Base-by-base conservation (phyloP, 1,140 invertebrate species). In the Andrena cerasifolii region DNA sequence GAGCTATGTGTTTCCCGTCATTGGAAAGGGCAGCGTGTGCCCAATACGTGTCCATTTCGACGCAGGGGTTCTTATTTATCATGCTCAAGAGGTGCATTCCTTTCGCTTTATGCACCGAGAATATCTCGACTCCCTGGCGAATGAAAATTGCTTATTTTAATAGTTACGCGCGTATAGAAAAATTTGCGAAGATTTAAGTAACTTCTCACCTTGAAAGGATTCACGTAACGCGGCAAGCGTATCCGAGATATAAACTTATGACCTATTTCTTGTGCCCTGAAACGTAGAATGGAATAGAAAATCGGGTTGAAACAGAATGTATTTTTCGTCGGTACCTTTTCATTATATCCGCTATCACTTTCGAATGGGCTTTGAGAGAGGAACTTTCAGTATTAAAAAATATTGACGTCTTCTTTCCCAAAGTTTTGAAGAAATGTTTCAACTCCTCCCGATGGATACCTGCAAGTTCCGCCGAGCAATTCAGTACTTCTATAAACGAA, bases 151-250 rank as follows among this genome's bases (percentile, higher is more conserved):
- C 26, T 33, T 24, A 12, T n/a, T 18, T 45, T 51, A 58, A 59
- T 21, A 7, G 4, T 40, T 36, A 1, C 24, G 24, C n/a, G 40
- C 33, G 14, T 5, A 62, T 40, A 10, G 4, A 43, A 10, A 18
- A 2, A 18, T 10, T 16, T 10, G 45, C 24, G 36, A 10, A 6
- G 21, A 67, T 12, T 21, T 24, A 26, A 73, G 14, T 12, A 21
- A 65, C 86, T 82, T n/a, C 10, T 90, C 89, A 96, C 96, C 90
- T 95, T 92, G 82, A 94, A 93, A 62, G 93, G 93, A 87, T 96
- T 95, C 56, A 95, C 94, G 84, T 95, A 95, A 82, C 96, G 92
- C 0, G 96, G 96, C 58, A 97, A 91, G 51, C 96, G 93, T 71
- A 95, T 93, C 80, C 95, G 93, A 16, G 95, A 93, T 51, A 95